These are phyloP conservation scores for Aurelia sp. DNA, from an alignment of 30 jellyfish, hydroid and myxozoan species.

Conservation along the genomic window DNA sequence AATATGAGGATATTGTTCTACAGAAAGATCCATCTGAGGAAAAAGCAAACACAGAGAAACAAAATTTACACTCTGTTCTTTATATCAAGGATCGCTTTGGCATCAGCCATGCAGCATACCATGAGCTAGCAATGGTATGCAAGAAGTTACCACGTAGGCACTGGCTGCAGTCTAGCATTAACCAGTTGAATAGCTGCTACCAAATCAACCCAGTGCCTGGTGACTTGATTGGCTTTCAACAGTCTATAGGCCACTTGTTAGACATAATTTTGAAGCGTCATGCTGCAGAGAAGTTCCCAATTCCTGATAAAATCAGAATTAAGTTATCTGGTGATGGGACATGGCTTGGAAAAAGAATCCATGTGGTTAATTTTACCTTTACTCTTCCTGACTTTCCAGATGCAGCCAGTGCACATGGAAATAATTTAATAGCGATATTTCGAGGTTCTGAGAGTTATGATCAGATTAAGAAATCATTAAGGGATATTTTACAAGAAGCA, in stretches of 20 bases:
- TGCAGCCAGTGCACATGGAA: constrained; percentile 16
- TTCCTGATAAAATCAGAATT: neutral
- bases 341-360: constrained; percentile 7
- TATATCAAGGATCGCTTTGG: neutral
- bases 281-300: neutral
- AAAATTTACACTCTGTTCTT: neutral
- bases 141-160: neutral
- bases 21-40: too few species aligned
- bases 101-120: constrained; percentile 5
- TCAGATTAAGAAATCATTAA: neutral
- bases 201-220: neutral
- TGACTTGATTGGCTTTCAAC: neutral
- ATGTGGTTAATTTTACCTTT: constrained; percentile 3
- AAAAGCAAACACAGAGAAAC: too few species aligned
- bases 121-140: constrained; percentile 6
- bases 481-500: constrained; percentile 12
- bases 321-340: constrained; percentile 37
- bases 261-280: too few species aligned
- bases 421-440: neutral
- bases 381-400: constrained; percentile 9
- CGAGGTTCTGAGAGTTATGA: neutral
- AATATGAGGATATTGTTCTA: neutral
- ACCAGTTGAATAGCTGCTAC: neutral
- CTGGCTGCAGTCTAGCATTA: constrained; percentile 6
- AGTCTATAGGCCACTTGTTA: neutral